Conservation (phyloP, 1,140 invertebrate genomes). For the Ylistrum balloti region DNA sequence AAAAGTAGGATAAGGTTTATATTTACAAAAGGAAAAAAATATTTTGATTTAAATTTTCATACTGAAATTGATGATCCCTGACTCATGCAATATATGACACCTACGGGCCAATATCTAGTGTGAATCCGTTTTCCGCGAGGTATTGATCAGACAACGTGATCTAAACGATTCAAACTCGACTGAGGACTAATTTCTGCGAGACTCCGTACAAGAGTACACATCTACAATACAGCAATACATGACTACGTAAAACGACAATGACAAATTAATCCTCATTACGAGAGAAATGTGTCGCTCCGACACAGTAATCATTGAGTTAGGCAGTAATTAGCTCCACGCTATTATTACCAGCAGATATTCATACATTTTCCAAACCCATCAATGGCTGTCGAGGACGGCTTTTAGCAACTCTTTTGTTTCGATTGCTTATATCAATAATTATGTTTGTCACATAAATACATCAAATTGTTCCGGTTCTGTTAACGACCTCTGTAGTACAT, state of each 20-base stretch:
- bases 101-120: background rate
- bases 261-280: background rate
- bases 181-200: background rate
- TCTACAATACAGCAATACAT: background rate
- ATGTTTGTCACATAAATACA: background rate
- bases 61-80: too few species aligned
- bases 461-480: background rate
- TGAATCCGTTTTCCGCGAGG: background rate
- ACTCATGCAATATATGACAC: too few species aligned
- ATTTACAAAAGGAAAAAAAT: too few species aligned
- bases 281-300: background rate
- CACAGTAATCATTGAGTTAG: background rate
- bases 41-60: too few species aligned
- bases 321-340: background rate
- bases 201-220: background rate
- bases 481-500: too few species aligned
- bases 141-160: background rate
- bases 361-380: background rate
- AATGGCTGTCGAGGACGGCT: background rate
- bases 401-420: background rate
- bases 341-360: background rate
- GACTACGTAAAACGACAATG: background rate
- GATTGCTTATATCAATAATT: background rate
- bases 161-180: background rate
- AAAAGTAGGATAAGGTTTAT: too few species aligned